These are phyloP conservation scores for Penaeus japonicus DNA, from an alignment of 1,140 invertebrate species.

Conservation along the genomic window DNA sequence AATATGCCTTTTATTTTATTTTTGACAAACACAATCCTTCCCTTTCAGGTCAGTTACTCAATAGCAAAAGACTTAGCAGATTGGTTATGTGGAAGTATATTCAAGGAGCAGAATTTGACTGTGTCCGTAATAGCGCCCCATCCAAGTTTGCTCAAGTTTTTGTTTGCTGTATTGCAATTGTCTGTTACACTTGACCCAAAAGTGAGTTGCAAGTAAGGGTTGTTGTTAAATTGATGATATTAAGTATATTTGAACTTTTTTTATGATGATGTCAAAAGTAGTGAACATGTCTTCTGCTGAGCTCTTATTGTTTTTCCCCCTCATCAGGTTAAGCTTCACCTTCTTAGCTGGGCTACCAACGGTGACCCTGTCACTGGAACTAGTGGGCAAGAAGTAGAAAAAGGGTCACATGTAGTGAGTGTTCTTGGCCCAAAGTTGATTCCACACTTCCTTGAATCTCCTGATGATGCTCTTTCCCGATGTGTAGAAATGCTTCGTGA, in stretches of 20 bases:
- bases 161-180: background rate
- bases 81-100: background rate
- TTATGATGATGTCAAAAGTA: too few relatives aligned
- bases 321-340: conserved; percentile 4
- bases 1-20: too few relatives aligned
- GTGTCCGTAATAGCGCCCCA: background rate
- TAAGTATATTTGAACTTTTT: too few relatives aligned
- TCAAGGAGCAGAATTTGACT: background rate
- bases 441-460: conserved; percentile 14
- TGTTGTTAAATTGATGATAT: too few relatives aligned
- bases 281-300: too few relatives aligned
- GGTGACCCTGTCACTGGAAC: background rate
- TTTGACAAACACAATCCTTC: background rate
- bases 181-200: background rate
- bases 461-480: background rate
- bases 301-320: too few relatives aligned
- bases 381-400: conserved; percentile 8
- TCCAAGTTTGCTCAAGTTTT: background rate
- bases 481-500: conserved; percentile 7
- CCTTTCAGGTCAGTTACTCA: background rate
- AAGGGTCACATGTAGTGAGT: conserved; percentile 32
- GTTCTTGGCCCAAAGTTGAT: conserved; percentile 7
- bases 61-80: background rate
- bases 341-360: conserved; percentile 16
- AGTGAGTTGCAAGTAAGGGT: background rate